A percentile compares a stretch with the other conserved stretches of the same genome.
phyloP scores from a whole-genome alignment of 2,113 vertebrate species.

The Daboia siamensis region DNA sequence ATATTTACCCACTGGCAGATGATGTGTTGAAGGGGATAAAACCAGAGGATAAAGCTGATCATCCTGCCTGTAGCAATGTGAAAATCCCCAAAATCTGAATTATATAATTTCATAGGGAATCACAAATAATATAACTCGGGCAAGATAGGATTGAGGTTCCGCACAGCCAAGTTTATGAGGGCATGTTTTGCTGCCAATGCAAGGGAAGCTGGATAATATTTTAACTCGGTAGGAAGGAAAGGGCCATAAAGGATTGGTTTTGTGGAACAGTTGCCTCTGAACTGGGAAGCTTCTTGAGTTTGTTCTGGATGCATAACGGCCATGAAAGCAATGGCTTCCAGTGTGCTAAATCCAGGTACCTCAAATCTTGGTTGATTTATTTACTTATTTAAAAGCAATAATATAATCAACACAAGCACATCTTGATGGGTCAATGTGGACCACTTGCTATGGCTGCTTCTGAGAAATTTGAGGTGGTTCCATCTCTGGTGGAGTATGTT shows the following conservation, averaged over 20 bases:
- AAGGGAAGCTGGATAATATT: not conserved
- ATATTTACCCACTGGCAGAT: not conserved
- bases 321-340: not conserved
- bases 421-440: not conserved
- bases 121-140: not conserved
- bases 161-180: not conserved
- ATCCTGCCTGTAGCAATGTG: not conserved
- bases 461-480: not conserved
- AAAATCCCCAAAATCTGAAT: not conserved
- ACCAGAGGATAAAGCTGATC: not conserved
- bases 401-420: not conserved
- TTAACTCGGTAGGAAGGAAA: not conserved
- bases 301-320: not conserved
- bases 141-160: not conserved
- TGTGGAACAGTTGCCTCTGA: not conserved
- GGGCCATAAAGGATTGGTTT: not conserved
- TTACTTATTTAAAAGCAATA: not conserved
- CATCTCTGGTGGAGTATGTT: not conserved
- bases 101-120: not conserved
- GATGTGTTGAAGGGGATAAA: not conserved
- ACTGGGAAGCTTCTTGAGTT: not conserved
- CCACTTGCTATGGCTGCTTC: not conserved
- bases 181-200: not conserved
- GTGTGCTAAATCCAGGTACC: not conserved
- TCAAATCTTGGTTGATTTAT: not conserved